Conservation (phyloP, 23 tunicate species). For the Trididemnum nubilum region DNA sequence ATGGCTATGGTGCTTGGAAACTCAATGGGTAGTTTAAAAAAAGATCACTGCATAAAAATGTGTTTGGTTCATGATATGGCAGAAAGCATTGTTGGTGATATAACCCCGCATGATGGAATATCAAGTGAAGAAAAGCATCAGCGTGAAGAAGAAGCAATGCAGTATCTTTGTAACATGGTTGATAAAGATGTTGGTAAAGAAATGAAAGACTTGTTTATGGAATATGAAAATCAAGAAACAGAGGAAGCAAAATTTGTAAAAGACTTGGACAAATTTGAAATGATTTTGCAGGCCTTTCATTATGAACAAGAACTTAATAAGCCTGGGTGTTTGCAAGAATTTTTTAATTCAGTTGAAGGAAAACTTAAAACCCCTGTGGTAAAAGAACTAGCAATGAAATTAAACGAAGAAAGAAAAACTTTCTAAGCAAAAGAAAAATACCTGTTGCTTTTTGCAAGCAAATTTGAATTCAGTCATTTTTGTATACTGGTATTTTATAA, state of each 20-base stretch:
- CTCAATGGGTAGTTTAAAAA: slow-evolving; percentile 23
- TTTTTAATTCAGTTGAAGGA: slow-evolving; percentile 80
- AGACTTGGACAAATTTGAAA: slow-evolving; percentile 90
- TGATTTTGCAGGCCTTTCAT: slow-evolving; percentile 82
- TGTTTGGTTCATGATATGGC: slow-evolving; percentile 97
- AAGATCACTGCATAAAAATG: slow-evolving; percentile 79
- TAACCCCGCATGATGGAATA: slow-evolving; percentile 71
- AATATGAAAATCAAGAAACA: slow-evolving; percentile 85
- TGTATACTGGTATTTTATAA: too few species aligned
- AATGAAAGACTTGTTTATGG: slow-evolving; percentile 42
- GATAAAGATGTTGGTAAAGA: slow-evolving; percentile 40
- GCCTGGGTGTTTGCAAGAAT: slow-evolving; percentile 75
- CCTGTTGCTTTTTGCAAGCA: too few species aligned
- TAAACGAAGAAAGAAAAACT: slow-evolving; percentile 17
- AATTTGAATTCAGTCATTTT: too few species aligned
- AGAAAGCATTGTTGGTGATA: slow-evolving; percentile 94
- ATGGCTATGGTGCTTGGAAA: slow-evolving; percentile 77
- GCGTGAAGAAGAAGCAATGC: slow-evolving; percentile 47
- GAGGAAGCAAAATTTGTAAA: slow-evolving; percentile 81
- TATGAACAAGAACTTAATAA: slow-evolving; percentile 61
- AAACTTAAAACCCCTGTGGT: slow-evolving; percentile 32
- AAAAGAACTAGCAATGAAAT: slow-evolving; percentile 37
- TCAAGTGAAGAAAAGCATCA: slow-evolving; percentile 71
- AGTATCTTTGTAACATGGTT: slow-evolving; percentile 23
- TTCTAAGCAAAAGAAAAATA: background rate